Evolutionary conservation across 2,888 invertebrate species (phyloP).

Genomic region (Nudaria mundana): DNA sequence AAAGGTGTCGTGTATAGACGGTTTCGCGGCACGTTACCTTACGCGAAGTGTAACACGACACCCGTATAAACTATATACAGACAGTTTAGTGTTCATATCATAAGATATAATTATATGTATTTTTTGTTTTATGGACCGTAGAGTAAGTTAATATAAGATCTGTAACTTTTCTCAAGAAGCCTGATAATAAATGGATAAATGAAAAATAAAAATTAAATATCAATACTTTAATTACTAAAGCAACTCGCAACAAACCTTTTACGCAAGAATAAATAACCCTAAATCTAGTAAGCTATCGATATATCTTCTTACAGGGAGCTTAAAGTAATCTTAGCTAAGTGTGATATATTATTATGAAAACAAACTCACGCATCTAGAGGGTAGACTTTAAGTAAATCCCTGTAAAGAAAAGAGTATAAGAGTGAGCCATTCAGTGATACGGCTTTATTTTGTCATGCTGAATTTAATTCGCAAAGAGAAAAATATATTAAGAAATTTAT

Average conservation of each 20-base stretch:
- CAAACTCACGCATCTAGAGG: conserved; percentile 49
- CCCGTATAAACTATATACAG: too few species aligned
- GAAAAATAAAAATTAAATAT: neutral
- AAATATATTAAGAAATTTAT: too few species aligned
- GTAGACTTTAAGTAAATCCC: conserved; percentile 44
- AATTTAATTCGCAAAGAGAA: conserved; percentile 1
- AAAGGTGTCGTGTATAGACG: too few species aligned
- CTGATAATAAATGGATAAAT: too few species aligned
- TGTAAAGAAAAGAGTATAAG: conserved; percentile 48
- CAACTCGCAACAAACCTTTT: conserved; percentile 23
- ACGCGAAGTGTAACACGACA: too few species aligned
- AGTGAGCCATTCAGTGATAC: conserved; percentile 42
- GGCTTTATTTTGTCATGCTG: conserved; percentile 2
- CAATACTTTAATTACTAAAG: conserved; percentile 5
- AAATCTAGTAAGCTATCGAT: conserved; percentile 55
- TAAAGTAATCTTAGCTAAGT: conserved; percentile 66
- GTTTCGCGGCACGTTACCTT: too few species aligned
- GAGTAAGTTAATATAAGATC: too few species aligned
- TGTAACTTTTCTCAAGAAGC: too few species aligned
- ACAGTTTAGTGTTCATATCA: too few species aligned
- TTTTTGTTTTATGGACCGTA: too few species aligned
- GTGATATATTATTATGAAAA: conserved; percentile 68
- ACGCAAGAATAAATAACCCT: conserved; percentile 42
- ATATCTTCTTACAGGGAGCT: conserved; percentile 61
- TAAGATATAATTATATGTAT: too few species aligned